Conservation (phyloP, 2,888 invertebrate genomes). For the Trichogramma evanescens region DNA sequence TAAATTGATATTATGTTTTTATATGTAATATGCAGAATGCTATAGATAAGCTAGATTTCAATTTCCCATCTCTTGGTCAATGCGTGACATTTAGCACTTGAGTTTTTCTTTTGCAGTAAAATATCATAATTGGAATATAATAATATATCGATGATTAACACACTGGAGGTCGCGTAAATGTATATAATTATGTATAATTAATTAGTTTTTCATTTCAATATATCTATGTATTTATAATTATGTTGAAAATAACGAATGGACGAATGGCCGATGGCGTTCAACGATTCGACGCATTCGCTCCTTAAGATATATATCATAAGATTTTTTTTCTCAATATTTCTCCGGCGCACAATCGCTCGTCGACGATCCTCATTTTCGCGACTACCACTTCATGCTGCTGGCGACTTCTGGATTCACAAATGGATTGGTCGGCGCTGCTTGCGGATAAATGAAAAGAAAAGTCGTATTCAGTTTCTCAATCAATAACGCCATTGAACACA, state of each 20-base stretch:
- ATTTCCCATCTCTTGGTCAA: too few relatives aligned
- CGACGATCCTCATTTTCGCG: conserved; percentile 18
- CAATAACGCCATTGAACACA: neutral
- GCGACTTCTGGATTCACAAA: conserved; percentile 37
- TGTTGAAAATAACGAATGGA: conserved; percentile 6
- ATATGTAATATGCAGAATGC: neutral
- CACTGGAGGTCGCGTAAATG: too few relatives aligned
- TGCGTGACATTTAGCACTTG: too few relatives aligned
- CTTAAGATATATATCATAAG: neutral
- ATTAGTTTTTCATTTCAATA: conserved; percentile 3
- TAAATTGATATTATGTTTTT: too few relatives aligned
- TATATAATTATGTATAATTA: neutral
- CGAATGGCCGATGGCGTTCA: conserved; percentile 13
- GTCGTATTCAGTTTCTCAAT: neutral
- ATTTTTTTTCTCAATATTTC: neutral
- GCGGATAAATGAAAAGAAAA: conserved; percentile 8
- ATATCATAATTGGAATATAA: too few relatives aligned
- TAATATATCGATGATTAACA: too few relatives aligned
- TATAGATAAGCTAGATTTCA: too few relatives aligned
- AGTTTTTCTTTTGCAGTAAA: too few relatives aligned
- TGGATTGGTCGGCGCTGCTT: conserved; percentile 38
- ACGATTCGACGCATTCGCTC: neutral
- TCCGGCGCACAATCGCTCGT: conserved; percentile 10
- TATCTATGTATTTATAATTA: conserved; percentile 10
- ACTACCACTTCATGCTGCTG: conserved; percentile 40